Base-by-base conservation (phyloP, 2,888 invertebrate species). In the Temnothorax ravouxi region DNA sequence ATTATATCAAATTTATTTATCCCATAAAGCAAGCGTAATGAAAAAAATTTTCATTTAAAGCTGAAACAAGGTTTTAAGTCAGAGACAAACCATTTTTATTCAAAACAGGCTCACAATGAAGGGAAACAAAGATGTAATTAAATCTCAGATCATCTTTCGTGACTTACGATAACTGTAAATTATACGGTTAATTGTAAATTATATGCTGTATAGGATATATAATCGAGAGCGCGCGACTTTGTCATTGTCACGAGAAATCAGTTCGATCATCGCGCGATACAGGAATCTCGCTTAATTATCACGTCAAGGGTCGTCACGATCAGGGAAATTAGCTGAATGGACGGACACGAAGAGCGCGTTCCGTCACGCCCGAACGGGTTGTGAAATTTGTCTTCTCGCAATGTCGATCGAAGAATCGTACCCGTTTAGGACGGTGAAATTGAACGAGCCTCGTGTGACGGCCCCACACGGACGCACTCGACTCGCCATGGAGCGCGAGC, bases 311-410 rank as follows among this genome's bases (percentile, higher is more conserved):
- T 64, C n/a, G 38, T 77, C 54, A 21, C 54, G 29, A 56, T 54
- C 44, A 3, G 41, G 41, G 25, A 29, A 67, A 77, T 77, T 29
- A 54, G 41, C 21, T 18, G 44, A 47, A 54, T n/a, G 66, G 25
- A 9, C 18, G 44, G 25, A 62, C 76, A 25, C 44, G 18, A 52
- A 54, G 38, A 52, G 38, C 15, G 34, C 79, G 54, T 47, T 34
- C 41, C 34, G 69, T 69, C 44, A 69, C 56, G 56, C 56, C 21
- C 56, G 56, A 79, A 18, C 15, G 52, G 34, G 0, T 62, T n/a
- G 18, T 8, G 44, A 69, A 56, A 77, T 69, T 67, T 56, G 69
- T 56, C 44, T 59, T 69, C 44, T 69, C 21, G 44, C 56, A 56
- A 69, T 29, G 44, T 56, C 44, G 56, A 79, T 41, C 64, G 76